These are phyloP conservation scores for Dasypus novemcinctus DNA, from an alignment of 2,113 vertebrate species.

Conservation along the genomic window DNA sequence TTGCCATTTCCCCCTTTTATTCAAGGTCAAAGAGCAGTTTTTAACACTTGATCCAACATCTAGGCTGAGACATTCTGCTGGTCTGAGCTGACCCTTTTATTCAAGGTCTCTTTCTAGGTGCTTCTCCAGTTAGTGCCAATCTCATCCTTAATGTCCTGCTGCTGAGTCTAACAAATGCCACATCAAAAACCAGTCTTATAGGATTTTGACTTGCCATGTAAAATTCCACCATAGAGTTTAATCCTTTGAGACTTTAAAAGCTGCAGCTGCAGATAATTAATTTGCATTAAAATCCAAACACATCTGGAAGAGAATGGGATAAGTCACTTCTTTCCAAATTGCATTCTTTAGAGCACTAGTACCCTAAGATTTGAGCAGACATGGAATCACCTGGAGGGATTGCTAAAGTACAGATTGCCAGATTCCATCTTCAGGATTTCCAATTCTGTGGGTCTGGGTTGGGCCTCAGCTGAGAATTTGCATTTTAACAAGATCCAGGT, in stretches of 20 bases:
- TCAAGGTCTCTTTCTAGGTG: no score
- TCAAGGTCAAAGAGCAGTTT: no score
- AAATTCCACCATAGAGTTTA: neutral
- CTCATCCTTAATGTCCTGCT: neutral
- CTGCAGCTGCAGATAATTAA: constrained; percentile 20
- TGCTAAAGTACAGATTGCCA: accelerated
- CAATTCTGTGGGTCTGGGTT: neutral
- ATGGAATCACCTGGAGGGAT: neutral
- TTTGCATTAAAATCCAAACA: neutral
- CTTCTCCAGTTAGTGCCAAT: no score
- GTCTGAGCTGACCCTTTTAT: no score
- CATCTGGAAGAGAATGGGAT: neutral
- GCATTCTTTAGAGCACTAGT: neutral
- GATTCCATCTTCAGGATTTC: neutral
- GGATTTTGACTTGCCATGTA: neutral
- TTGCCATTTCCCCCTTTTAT: no score
- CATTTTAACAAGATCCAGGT: neutral
- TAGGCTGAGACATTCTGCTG: no score
- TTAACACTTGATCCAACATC: no score
- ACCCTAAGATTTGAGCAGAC: accelerated
- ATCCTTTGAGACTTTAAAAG: neutral
- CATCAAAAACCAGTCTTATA: neutral
- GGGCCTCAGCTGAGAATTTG: neutral
- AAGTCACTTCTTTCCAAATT: neutral
- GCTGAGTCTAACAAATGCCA: neutral